A percentile compares a stretch with the other conserved stretches of the same genome.
These are phyloP conservation scores for Malurus elegans DNA, from an alignment of 2,113 vertebrate genomes.

Conservation along the genomic window DNA sequence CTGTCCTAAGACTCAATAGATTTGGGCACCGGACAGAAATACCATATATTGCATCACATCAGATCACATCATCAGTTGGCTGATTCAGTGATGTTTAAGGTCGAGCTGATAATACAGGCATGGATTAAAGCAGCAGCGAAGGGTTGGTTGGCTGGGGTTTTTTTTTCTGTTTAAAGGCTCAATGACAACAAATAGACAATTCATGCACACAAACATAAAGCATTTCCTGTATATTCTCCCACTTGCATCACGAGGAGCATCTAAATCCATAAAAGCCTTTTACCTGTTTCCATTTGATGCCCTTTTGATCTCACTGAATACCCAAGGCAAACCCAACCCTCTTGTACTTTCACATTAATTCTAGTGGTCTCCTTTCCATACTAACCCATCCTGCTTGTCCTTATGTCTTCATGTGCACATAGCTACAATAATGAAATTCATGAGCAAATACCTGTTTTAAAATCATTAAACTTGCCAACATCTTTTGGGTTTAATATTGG, in stretches of 20 bases:
- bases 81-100: not conserved
- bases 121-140: not conserved
- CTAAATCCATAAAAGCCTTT: not conserved
- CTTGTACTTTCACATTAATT: not conserved
- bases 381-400: not conserved
- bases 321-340: not conserved
- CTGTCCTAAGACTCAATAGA: not conserved
- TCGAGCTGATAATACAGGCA: not conserved
- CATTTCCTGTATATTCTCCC: not conserved
- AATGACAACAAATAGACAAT: not conserved
- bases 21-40: not conserved
- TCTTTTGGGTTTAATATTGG: not conserved
- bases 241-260: not conserved
- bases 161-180: not conserved
- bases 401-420: not conserved
- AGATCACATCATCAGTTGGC: not conserved
- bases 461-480: not conserved
- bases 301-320: not conserved
- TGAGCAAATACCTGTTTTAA: not conserved
- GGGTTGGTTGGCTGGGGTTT: not conserved
- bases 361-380: not conserved
- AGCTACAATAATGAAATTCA: not conserved
- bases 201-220: not conserved
- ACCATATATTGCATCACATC: not conserved
- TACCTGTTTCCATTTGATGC: not conserved